These are phyloP conservation scores for Pterocles orientalis DNA, from an alignment of 2,113 vertebrate genomes.

Conservation along the genomic window DNA sequence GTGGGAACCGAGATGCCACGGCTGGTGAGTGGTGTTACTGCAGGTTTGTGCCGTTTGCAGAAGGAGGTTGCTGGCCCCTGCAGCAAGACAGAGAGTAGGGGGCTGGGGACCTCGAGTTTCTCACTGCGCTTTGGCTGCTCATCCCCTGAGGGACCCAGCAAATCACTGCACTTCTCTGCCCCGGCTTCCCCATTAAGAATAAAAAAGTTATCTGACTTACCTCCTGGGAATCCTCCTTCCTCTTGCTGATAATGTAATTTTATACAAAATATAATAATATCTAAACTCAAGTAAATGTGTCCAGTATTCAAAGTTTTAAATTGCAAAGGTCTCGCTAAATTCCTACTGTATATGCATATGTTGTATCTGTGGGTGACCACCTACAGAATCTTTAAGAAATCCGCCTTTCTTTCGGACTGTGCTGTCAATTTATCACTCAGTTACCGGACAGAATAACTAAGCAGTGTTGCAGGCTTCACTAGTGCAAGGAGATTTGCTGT, in stretches of 20 bases:
- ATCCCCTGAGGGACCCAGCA: background rate
- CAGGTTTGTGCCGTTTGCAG: background rate
- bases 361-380: background rate
- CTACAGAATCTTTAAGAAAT: background rate
- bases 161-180: background rate
- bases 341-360: background rate
- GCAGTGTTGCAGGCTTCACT: background rate
- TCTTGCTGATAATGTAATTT: background rate
- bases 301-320: background rate
- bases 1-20: background rate
- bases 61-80: accelerated
- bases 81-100: background rate
- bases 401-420: background rate
- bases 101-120: accelerated
- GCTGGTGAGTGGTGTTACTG: background rate
- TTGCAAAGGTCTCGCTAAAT: background rate
- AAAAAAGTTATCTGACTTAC: background rate
- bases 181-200: background rate
- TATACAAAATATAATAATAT: background rate
- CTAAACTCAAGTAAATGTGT: background rate
- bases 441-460: background rate
- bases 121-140: background rate
- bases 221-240: background rate
- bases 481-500: background rate
- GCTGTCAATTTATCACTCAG: background rate